Percentiles rank a stretch among this genome's conserved stretches.
Evolutionary conservation across 2,113 vertebrate genomes (phyloP).

Genomic region (Notiomystis cincta): DNA sequence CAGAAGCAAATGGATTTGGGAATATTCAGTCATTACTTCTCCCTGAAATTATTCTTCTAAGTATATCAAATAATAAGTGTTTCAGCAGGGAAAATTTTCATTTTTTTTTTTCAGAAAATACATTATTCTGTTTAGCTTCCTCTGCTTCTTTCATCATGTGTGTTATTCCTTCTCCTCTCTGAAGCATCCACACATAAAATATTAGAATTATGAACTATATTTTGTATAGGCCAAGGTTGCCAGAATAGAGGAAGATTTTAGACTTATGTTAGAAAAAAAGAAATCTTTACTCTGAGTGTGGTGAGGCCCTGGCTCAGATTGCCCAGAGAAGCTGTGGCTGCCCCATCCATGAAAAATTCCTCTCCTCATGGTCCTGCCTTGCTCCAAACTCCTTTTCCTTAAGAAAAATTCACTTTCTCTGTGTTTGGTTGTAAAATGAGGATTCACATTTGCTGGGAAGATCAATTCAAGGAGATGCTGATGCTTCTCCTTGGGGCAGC

Average conservation of each 20-base stretch:
- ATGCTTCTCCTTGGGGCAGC: not conserved
- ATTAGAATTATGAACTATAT: not conserved
- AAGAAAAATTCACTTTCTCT: not conserved
- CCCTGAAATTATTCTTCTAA: slow-evolving; percentile 5
- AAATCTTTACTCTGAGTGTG: not conserved
- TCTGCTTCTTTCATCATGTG: not conserved
- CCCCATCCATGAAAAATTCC: not conserved
- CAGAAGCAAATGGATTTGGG: slow-evolving; percentile 21
- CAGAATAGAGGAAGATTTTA: not conserved
- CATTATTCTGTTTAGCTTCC: not conserved
- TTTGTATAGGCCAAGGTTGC: not conserved
- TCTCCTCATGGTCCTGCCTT: not conserved
- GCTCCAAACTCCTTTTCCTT: not conserved
- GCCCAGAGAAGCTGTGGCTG: not conserved
- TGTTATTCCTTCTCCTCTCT: not conserved
- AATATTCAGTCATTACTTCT: slow-evolving; percentile 6
- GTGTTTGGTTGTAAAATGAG: not conserved
- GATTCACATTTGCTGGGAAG: not conserved
- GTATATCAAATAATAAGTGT: not conserved
- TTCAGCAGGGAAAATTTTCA: not conserved
- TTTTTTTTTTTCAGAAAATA: not conserved
- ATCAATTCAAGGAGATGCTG: not conserved
- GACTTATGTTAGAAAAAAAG: not conserved
- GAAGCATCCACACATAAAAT: not conserved
- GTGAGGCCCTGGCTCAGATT: not conserved